These are phyloP conservation scores for Margarornis squamiger DNA, from an alignment of 2,797 vertebrate genomes.

Conservation along the genomic window DNA sequence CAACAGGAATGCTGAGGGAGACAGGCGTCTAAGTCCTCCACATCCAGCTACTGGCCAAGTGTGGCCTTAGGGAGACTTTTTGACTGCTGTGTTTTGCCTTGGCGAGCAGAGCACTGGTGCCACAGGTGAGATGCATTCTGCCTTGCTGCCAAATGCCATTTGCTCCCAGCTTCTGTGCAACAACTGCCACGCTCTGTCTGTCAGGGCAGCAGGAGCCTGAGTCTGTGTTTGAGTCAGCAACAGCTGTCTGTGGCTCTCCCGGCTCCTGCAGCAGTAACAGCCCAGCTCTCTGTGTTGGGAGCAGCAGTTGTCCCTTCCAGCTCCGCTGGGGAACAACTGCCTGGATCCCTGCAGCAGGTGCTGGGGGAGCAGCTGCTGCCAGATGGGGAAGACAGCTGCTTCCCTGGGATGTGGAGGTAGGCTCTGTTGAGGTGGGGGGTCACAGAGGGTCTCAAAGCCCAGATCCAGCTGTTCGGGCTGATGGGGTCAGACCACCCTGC, in stretches of 20 bases:
- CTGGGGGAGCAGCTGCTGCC: slow-evolving; percentile 32
- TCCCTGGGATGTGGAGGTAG: not conserved
- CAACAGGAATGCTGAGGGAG: not conserved
- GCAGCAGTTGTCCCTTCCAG: slow-evolving; percentile 8
- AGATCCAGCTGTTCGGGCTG: slow-evolving; percentile 52
- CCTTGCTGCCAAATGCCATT: not conserved
- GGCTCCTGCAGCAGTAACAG: slow-evolving; percentile 2
- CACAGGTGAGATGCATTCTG: slow-evolving; percentile 3
- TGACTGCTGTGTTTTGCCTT: not conserved
- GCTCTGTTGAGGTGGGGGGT: not conserved
- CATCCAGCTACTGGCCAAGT: not conserved
- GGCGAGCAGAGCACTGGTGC: not conserved
- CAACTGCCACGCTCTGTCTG: not conserved
- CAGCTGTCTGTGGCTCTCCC: not conserved
- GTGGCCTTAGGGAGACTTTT: not conserved
- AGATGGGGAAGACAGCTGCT: slow-evolving; percentile 56
- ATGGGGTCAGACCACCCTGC: slow-evolving; percentile 3
- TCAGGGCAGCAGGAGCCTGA: not conserved
- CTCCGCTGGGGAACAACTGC: not conserved
- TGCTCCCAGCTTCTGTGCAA: slow-evolving; percentile 37
- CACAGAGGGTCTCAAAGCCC: not conserved
- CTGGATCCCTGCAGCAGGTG: slow-evolving; percentile 47
- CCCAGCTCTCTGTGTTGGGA: not conserved
- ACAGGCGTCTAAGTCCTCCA: not conserved
- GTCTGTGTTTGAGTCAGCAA: not conserved